Percentiles rank a stretch among this genome's conserved stretches.
These are phyloP conservation scores for Pseudorectes ferrugineus DNA, from an alignment of 2,113 vertebrate genomes.

Conservation along the genomic window DNA sequence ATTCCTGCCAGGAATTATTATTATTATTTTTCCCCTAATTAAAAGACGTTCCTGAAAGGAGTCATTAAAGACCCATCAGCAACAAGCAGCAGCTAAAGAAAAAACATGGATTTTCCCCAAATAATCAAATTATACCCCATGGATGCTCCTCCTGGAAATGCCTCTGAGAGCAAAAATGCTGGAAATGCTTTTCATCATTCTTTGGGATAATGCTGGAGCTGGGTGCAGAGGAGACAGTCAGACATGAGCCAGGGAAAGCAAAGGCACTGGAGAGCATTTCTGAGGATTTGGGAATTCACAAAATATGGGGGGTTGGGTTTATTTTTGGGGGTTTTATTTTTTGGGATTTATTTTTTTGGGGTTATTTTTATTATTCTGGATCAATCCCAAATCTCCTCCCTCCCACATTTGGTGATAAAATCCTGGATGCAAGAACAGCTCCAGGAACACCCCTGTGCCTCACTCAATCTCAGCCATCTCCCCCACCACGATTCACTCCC, in stretches of 20 bases:
- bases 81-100: rapidly evolving
- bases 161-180: background rate
- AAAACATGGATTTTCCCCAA: background rate
- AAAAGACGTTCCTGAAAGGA: background rate
- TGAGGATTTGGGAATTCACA: background rate
- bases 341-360: background rate
- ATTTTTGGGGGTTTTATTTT: background rate
- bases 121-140: background rate
- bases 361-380: rapidly evolving
- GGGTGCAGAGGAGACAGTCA: background rate
- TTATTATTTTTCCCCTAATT: no score
- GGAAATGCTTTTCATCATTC: rapidly evolving
- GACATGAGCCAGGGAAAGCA: rapidly evolving
- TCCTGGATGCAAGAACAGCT: background rate
- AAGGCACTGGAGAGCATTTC: rapidly evolving
- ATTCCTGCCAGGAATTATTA: background rate
- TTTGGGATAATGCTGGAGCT: background rate
- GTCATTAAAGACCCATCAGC: background rate
- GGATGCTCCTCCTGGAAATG: background rate
- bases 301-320: rapidly evolving
- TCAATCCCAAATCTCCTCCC: background rate
- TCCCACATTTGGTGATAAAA: rapidly evolving
- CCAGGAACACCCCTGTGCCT: rapidly evolving
- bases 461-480: rapidly evolving
- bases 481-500: rapidly evolving